These are phyloP conservation scores for Lepisosteus oculatus DNA, from an alignment of 2,113 vertebrate genomes.

Conservation along the genomic window DNA sequence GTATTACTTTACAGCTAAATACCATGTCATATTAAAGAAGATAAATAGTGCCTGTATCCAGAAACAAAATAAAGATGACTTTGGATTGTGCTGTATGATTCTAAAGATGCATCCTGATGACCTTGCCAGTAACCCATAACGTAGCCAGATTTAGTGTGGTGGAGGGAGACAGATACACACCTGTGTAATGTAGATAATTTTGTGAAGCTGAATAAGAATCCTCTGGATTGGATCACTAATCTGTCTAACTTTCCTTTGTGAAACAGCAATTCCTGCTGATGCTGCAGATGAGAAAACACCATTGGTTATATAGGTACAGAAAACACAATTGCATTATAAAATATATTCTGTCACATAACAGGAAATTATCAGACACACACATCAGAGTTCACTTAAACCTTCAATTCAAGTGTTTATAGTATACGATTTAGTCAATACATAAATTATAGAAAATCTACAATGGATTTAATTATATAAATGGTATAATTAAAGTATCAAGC, in stretches of 20 bases:
- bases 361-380: too few relatives aligned
- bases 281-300: conserved; percentile 48
- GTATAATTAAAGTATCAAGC: too few relatives aligned
- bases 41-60: background rate
- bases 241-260: conserved; percentile 80
- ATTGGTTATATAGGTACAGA: background rate
- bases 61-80: conserved; percentile 2
- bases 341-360: too few relatives aligned
- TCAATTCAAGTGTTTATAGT: too few relatives aligned
- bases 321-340: background rate
- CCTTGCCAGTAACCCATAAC: conserved; percentile 1
- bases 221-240: conserved; percentile 85
- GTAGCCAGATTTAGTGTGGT: background rate
- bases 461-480: too few relatives aligned
- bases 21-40: conserved; percentile 1
- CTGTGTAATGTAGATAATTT: conserved; percentile 85
- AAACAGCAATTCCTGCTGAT: conserved; percentile 77
- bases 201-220: conserved; percentile 84
- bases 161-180: conserved; percentile 38
- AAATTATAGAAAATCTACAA: too few relatives aligned
- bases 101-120: background rate
- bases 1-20: conserved; percentile 8
- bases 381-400: too few relatives aligned
- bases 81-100: background rate
- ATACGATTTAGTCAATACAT: too few relatives aligned